phyloP scores from a whole-genome alignment of 2,797 vertebrate species.

The Syngnathus rostellatus region DNA sequence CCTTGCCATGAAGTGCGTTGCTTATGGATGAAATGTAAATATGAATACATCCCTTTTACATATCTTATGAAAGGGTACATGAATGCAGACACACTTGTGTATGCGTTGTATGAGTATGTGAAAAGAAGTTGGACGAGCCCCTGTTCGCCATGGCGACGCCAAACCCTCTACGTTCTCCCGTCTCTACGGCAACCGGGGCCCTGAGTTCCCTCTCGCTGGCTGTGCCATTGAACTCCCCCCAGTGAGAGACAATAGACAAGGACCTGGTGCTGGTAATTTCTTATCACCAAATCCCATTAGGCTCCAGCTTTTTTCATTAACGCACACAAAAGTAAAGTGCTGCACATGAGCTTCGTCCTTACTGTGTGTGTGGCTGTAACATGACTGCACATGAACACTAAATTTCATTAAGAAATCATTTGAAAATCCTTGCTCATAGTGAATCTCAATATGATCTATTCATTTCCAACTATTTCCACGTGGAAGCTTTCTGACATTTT shows the following conservation, averaged over 20 bases:
- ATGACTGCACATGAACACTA: slow-evolving; percentile 9
- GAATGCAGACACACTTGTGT: slow-evolving; percentile 2
- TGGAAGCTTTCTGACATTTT: not conserved
- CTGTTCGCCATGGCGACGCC: slow-evolving; percentile 89
- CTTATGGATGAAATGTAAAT: not conserved
- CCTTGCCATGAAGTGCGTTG: not conserved
- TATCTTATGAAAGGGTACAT: not conserved
- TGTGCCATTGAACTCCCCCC: slow-evolving; percentile 84
- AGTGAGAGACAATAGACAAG: slow-evolving; percentile 87
- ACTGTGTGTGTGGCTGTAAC: slow-evolving; percentile 10
- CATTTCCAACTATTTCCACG: too few relatives aligned
- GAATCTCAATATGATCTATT: too few relatives aligned
- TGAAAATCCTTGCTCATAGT: not conserved
- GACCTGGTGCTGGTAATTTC: slow-evolving; percentile 76
- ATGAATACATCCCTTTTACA: not conserved
- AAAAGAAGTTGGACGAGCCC: slow-evolving; percentile 82
- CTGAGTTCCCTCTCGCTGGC: slow-evolving; percentile 76
- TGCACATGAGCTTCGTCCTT: slow-evolving; percentile 29
- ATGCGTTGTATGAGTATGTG: slow-evolving; percentile 42
- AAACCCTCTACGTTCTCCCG: slow-evolving; percentile 80
- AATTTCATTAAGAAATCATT: not conserved
- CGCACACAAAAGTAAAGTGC: slow-evolving; percentile 70
- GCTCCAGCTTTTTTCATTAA: slow-evolving; percentile 54
- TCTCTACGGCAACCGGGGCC: slow-evolving; percentile 92
- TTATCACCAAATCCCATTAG: slow-evolving; percentile 77